Conservation (phyloP, 2,797 vertebrate genomes). For the Pelodytes ibericus region DNA sequence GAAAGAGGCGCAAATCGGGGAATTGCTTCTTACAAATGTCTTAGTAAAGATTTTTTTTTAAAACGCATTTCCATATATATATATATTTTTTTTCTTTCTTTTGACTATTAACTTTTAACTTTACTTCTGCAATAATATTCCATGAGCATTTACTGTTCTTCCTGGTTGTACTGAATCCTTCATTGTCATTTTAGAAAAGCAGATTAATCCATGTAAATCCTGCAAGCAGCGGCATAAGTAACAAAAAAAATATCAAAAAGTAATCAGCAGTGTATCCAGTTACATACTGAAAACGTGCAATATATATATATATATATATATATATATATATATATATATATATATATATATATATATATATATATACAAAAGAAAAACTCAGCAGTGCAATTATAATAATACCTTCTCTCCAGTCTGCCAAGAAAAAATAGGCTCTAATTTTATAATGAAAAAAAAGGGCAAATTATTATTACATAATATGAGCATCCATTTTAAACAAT, state of each 20-base stretch:
- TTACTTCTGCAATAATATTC: too few species aligned
- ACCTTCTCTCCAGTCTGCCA: slow-evolving; percentile 59
- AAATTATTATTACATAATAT: slow-evolving; percentile 55
- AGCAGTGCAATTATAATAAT: slow-evolving; percentile 59
- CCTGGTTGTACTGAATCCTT: slow-evolving; percentile 34
- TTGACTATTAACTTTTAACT: too few species aligned
- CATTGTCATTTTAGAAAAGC: slow-evolving; percentile 50
- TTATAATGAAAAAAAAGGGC: slow-evolving; percentile 36
- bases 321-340: slow-evolving; percentile 31
- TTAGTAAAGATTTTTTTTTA: too few species aligned
- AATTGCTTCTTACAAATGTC: too few species aligned
- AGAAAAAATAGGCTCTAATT: slow-evolving; percentile 45
- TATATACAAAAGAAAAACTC: slow-evolving; percentile 49
- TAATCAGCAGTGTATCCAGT: slow-evolving; percentile 46
- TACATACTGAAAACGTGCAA: slow-evolving; percentile 44
- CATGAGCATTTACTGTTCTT: slow-evolving; percentile 52
- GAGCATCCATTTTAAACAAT: slow-evolving; percentile 63
- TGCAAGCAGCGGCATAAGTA: slow-evolving; percentile 16
- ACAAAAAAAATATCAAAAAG: slow-evolving; percentile 20
- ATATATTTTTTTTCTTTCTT: too few species aligned
- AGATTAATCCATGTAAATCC: slow-evolving; percentile 50
- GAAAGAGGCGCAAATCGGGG: too few species aligned
- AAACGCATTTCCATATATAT: too few species aligned
- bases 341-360: slow-evolving; percentile 30
- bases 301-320: slow-evolving; percentile 21